These are phyloP conservation scores for Staurois parvus DNA, from an alignment of 2,797 vertebrate species.

Conservation along the genomic window DNA sequence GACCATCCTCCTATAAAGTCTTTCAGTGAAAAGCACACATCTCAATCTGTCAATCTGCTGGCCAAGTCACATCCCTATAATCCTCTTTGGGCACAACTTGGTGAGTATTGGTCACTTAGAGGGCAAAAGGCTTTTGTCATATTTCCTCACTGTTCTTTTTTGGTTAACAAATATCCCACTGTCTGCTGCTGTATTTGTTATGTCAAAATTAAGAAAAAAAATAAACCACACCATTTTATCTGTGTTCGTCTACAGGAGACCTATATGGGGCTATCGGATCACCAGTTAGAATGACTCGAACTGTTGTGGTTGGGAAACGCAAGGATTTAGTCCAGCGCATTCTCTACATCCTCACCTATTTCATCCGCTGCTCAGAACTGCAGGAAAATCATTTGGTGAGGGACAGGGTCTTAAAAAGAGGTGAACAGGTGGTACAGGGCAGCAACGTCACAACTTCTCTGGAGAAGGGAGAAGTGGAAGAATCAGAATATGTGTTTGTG, in stretches of 20 bases:
- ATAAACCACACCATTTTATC: too few species aligned
- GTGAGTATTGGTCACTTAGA: slow-evolving; percentile 70
- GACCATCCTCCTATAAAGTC: slow-evolving; percentile 82
- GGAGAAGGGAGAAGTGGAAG: slow-evolving; percentile 82
- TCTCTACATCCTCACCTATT: slow-evolving; percentile 87
- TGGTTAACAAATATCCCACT: too few species aligned
- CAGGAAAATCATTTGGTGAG: slow-evolving; percentile 81
- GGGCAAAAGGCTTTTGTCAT: too few species aligned
- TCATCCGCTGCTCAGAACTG: slow-evolving; percentile 87
- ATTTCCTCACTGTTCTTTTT: too few species aligned
- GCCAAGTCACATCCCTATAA: slow-evolving; percentile 88
- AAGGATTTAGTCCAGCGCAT: slow-evolving; percentile 85
- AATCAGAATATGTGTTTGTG: slow-evolving; percentile 83
- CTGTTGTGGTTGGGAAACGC: slow-evolving; percentile 83
- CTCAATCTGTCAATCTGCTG: slow-evolving; percentile 81
- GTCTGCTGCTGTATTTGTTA: too few species aligned
- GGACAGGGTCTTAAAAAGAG: slow-evolving; percentile 66
- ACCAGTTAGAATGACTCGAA: slow-evolving; percentile 83
- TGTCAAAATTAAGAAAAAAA: too few species aligned
- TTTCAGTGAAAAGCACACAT: slow-evolving; percentile 83
- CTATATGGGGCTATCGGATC: slow-evolving; percentile 86
- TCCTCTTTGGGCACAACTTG: slow-evolving; percentile 88
- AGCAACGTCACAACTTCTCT: slow-evolving; percentile 77
- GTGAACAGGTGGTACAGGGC: slow-evolving; percentile 73
- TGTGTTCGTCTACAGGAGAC: slow-evolving; percentile 74